Evolutionary conservation across 92 coral and sea anemone species (phyloP).

Genomic region (Palythoa heliodiscus): DNA sequence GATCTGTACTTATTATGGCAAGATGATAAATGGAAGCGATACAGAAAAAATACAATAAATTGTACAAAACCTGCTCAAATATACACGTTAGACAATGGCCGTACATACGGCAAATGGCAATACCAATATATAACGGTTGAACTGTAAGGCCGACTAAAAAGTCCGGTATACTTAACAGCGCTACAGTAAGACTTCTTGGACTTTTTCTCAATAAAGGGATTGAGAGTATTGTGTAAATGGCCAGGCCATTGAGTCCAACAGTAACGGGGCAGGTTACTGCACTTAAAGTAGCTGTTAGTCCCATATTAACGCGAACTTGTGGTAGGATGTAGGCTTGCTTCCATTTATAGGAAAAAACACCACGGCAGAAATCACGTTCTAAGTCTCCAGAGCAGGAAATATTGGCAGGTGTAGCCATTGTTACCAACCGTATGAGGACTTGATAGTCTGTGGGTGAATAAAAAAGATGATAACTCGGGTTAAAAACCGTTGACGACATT

Average conservation of each 20-base stretch:
- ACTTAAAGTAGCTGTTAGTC: too few relatives aligned
- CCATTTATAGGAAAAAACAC: not conserved
- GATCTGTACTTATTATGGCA: not conserved
- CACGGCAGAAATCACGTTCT: not conserved
- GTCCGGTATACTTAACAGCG: too few relatives aligned
- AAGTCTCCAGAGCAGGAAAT: not conserved
- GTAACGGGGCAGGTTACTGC: too few relatives aligned
- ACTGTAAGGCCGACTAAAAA: too few relatives aligned
- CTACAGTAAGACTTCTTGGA: not conserved
- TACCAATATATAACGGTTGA: slow-evolving; percentile 7
- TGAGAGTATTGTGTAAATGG: too few relatives aligned
- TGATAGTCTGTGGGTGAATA: not conserved
- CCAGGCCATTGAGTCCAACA: too few relatives aligned
- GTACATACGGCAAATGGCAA: not conserved
- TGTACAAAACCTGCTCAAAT: not conserved
- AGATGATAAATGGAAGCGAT: not conserved
- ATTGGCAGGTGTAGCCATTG: not conserved
- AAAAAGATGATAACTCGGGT: too few relatives aligned
- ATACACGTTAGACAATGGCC: not conserved
- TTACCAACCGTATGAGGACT: not conserved
- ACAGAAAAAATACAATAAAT: not conserved
- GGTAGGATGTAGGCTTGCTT: too few relatives aligned
- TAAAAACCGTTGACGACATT: too few relatives aligned
- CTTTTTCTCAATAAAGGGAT: not conserved
- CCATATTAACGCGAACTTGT: too few relatives aligned